These are phyloP conservation scores for Gulo gulo DNA, from an alignment of 2,113 vertebrate species.

Conservation along the genomic window DNA sequence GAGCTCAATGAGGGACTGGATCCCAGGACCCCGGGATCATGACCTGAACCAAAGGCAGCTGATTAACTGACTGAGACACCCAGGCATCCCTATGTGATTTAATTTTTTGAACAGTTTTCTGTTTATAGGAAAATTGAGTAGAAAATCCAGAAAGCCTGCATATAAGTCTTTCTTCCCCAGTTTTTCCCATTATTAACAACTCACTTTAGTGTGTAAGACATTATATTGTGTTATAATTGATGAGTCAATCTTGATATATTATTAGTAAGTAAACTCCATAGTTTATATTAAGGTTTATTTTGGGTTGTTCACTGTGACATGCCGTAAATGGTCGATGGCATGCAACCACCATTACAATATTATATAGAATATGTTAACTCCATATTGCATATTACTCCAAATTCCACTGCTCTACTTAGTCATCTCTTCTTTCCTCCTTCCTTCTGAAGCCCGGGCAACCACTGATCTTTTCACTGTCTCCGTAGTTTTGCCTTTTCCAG, in stretches of 20 bases:
- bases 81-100: neutral
- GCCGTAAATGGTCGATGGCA: neutral
- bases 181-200: neutral
- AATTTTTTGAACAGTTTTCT: neutral
- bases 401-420: neutral
- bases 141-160: neutral
- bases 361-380: neutral
- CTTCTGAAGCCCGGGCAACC: neutral
- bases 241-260: neutral
- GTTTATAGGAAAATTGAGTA: neutral
- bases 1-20: too few species aligned
- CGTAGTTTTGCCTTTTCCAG: neutral
- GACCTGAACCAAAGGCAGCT: too few species aligned
- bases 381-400: too few species aligned
- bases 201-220: neutral
- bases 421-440: neutral
- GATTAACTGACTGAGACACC: too few species aligned
- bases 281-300: neutral
- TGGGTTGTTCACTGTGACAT: neutral
- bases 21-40: too few species aligned
- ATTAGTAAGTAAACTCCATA: neutral
- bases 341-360: neutral
- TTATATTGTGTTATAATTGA: neutral
- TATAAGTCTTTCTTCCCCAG: neutral
- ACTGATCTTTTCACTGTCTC: neutral